Evolutionary conservation across 1,140 invertebrate species (phyloP), one percentile per base, ranked within the genome.

Genomic region (Nilaparvata lugens): DNA sequence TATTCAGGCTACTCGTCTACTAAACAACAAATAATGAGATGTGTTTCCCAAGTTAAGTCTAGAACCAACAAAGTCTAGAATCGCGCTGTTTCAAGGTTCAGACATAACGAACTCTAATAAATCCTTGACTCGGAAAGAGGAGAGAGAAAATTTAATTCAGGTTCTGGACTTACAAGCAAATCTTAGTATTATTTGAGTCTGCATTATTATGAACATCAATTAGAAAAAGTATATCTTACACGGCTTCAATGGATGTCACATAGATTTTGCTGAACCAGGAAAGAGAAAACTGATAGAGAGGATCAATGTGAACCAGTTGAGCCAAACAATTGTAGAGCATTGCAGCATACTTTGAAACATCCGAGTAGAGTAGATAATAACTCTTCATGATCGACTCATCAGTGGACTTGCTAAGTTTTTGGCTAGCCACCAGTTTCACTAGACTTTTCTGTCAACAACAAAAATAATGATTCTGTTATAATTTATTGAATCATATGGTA

Each of bases 241-340:
- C 91, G 69, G 84, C 87, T 68, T 95, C 88, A 64, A 96, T 95
- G 0, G 91, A 92, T 58, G 82, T 79, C 16, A 88, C 79, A 71
- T 93, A 97, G 0, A 95, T 78, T 74, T 91, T 92, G 42, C 96
- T 92, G 71, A 94, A 97, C 93, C 93, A 97, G 14, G 79, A 80
- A 9, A 95, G 75, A 0, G 88, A 90, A 70, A 87, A 97, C 71
- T 97, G 93, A 74, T 97, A 97, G 93, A 97, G 97, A 2, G 92
- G 93, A 76, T 97, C 91, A 43, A 97, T 88, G 67, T 91, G 93
- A 6, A 90, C 86, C 52, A 97, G 75, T 76, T 96, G 91, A 2
- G 90, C 90, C 18, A 96, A 84, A 24, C 91, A 93, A 70, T 95
- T 96, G 70, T 95, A 97, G 2, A 97, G 74, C 18, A 88, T 84